Conservation (phyloP, 2,113 vertebrate species). For the Nycticryphes semicollaris region DNA sequence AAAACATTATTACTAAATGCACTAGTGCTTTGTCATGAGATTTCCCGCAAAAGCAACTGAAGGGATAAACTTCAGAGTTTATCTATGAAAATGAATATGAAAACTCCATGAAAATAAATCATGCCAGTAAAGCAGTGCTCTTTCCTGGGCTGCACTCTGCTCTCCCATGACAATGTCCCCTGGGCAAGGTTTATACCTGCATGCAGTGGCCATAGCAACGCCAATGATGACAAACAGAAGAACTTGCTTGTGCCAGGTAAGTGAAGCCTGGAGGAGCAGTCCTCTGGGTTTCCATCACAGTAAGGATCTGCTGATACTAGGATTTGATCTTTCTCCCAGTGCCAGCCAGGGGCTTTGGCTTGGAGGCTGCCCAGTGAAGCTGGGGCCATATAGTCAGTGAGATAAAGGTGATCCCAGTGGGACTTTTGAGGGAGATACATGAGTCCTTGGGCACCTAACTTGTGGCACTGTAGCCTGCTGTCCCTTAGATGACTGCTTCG, state of each 20-base stretch:
- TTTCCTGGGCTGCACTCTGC: background rate
- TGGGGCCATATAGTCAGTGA: background rate
- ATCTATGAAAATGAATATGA: too few relatives aligned
- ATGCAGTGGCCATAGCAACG: constrained; percentile 19
- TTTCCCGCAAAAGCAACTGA: constrained; percentile 22
- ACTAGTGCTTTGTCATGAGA: background rate
- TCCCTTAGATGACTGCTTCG: fast-evolving
- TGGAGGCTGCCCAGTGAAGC: background rate
- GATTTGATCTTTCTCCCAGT: background rate
- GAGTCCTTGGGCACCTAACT: background rate
- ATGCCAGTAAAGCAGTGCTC: background rate
- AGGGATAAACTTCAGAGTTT: background rate
- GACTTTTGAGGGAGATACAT: background rate
- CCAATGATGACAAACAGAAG: background rate
- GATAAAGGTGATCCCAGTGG: background rate
- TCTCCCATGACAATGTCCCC: background rate
- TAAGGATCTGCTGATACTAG: fast-evolving
- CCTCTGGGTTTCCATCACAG: background rate
- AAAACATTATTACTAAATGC: background rate
- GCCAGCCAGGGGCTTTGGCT: background rate
- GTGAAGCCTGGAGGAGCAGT: background rate
- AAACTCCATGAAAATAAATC: background rate
- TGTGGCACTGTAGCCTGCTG: background rate
- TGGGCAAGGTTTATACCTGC: constrained; percentile 31
- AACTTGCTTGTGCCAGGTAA: background rate